These are phyloP conservation scores for Carcharodon carcharias DNA, from an alignment of 2,797 vertebrate genomes.

Conservation along the genomic window DNA sequence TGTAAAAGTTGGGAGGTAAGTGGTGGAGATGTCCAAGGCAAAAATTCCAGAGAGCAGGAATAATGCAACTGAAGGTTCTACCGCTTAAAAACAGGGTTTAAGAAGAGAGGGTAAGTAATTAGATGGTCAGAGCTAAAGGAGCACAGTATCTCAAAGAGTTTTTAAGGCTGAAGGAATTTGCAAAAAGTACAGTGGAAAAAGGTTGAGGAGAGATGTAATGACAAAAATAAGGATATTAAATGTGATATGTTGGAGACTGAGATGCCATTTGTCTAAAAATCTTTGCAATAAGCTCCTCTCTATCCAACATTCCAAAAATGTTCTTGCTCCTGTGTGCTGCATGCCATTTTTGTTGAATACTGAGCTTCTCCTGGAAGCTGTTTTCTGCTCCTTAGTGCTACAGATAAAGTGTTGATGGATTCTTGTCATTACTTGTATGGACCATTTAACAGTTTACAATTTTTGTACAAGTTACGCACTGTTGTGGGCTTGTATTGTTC, in stretches of 20 bases:
- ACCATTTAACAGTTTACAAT: slow-evolving; percentile 22
- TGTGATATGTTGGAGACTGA: neutral
- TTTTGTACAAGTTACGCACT: slow-evolving; percentile 7
- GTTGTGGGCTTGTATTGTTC: neutral
- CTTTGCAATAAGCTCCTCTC: neutral
- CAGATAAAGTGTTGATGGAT: slow-evolving; percentile 34
- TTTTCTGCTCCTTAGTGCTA: neutral
- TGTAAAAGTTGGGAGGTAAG: neutral
- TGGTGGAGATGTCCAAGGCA: neutral
- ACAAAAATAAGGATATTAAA: neutral
- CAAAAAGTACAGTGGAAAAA: neutral
- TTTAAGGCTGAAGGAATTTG: neutral
- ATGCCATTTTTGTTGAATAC: neutral
- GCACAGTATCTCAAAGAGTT: neutral
- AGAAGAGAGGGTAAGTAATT: neutral
- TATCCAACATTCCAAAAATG: slow-evolving; percentile 29
- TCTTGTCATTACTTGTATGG: slow-evolving; percentile 32
- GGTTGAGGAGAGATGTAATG: neutral
- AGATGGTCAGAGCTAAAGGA: neutral
- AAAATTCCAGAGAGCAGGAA: neutral
- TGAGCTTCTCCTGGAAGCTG: slow-evolving; percentile 11
- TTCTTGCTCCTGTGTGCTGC: slow-evolving; percentile 1
- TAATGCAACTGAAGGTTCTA: neutral
- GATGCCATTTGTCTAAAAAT: neutral
- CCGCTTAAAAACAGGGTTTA: neutral